Evolutionary conservation across 1,140 invertebrate species (phyloP), one percentile per base, ranked within the genome.

Genomic region (Oscheius sp.): DNA sequence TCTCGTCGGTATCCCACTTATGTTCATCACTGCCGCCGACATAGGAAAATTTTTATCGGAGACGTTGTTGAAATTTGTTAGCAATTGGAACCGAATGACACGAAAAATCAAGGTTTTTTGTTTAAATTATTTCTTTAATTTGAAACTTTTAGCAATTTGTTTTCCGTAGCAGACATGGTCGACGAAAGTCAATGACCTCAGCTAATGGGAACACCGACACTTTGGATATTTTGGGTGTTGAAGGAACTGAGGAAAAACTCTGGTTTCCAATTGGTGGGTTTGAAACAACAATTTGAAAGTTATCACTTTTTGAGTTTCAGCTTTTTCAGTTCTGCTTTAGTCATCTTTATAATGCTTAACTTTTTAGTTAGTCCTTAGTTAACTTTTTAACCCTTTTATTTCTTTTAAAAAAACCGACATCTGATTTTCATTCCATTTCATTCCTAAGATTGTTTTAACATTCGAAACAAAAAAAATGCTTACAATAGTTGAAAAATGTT

Each of bases 1-100:
- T 7, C 73, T 84, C 23, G 77, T 85, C 55, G 83, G 84, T 34
- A 84, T 84, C 18, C 83, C 83, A 10, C 70, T 84, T 32, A 85
- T 84, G 84, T 84, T 84, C 77, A 84, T 84, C 52, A 85, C 83
- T 28, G 83, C 83, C 15, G 82, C 84, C 0, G 82, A 84, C 72
- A 84, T 84, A 66, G 84, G 83, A 45, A 85, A 84, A 74, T 83
- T 83, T 73, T 66, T 83, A 29, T 84, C 83, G 10, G 82, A 83
- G 73, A 84, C 82, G 20, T 69, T 83, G 36, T 70, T 83, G n/a
- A 83, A 77, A 66, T 79, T 83, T 73, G 82, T 84, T 13, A 77
- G 82, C 7, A 77, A 82, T 42, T 83, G 82, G 81, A 81, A 79
- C 64, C 62, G 78, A 58, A 77, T 78, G 38, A 72, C 61, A 26